Base-by-base conservation (phyloP, 2,888 invertebrate species). In the Gastrophysa polygoni region DNA sequence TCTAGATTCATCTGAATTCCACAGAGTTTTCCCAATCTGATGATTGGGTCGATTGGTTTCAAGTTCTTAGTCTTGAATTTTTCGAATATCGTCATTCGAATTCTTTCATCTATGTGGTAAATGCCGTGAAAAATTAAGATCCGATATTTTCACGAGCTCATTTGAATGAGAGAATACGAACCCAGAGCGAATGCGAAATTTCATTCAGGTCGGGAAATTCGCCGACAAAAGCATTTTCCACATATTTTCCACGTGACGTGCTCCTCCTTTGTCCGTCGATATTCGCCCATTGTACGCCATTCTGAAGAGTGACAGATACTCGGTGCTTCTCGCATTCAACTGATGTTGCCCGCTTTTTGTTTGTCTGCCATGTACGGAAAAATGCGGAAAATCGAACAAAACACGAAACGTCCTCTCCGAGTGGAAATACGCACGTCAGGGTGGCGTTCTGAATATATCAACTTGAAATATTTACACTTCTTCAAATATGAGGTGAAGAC, bases 261-360 rank as follows among this genome's bases (percentile, higher is more conserved):
- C 51, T 46, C 44, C 44, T 51, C 47, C 52, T 52, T 52, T 59
- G 59, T 59, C 47, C 52, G 59, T 59, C 59, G 54, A 59, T 59
- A 59, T 59, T 21, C 29, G 47, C 44, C 47, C 48, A 48, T 32
- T 59, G 46, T 52, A 47, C 52, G 47, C 32, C 38, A 38, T 50
- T 52, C 51, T 44, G 43, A 52, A 59, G 44, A 51, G 59, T 59
- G 59, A 59, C 59, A 52, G 59, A 52, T 52, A 51, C 52, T 57
- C 57, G 28, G 57, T 17, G 34, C 59, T 46, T 59, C 24, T n/a
- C 48, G 52, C 29, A 59, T 59, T 52, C 59, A 59, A 47, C 59
- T 59, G 59, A 34, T 47, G 48, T 51, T 43, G 14, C 3, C n/a
- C 38, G 38, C 38, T 38, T 38, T 38, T 51, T 59, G 51, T 59